These are phyloP conservation scores for Boloria euphrosyne DNA, from an alignment of 2,888 invertebrate species.

Conservation along the genomic window DNA sequence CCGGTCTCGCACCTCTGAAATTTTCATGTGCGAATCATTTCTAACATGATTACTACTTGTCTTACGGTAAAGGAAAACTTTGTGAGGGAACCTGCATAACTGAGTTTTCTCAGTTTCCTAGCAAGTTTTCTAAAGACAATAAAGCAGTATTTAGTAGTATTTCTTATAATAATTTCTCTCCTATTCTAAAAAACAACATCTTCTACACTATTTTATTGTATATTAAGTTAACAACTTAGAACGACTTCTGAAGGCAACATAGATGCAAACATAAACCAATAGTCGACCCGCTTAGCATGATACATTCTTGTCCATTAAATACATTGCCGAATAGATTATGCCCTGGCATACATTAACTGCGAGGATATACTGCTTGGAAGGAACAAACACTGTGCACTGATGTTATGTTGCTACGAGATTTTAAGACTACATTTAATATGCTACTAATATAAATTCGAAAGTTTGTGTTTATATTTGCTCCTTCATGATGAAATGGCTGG, in stretches of 20 bases:
- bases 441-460: not conserved
- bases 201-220: too few relatives aligned
- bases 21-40: too few relatives aligned
- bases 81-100: too few relatives aligned
- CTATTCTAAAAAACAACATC: too few relatives aligned
- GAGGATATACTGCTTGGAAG: constrained; percentile 20
- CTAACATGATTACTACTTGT: too few relatives aligned
- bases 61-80: too few relatives aligned
- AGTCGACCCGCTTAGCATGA: constrained; percentile 14
- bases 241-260: not conserved
- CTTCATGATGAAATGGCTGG: not conserved
- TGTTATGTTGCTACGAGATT: constrained; percentile 1
- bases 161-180: too few relatives aligned
- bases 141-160: too few relatives aligned
- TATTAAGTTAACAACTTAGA: too few relatives aligned
- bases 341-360: constrained; percentile 29
- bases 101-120: too few relatives aligned
- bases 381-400: not conserved
- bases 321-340: constrained; percentile 25
- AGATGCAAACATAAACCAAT: not conserved
- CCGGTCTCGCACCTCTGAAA: too few relatives aligned
- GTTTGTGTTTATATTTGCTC: not conserved
- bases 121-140: too few relatives aligned
- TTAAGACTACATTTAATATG: not conserved
- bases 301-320: constrained; percentile 34